These are phyloP conservation scores for Pogonomyrmex barbatus DNA, from an alignment of 1,140 invertebrate species.

Conservation along the genomic window DNA sequence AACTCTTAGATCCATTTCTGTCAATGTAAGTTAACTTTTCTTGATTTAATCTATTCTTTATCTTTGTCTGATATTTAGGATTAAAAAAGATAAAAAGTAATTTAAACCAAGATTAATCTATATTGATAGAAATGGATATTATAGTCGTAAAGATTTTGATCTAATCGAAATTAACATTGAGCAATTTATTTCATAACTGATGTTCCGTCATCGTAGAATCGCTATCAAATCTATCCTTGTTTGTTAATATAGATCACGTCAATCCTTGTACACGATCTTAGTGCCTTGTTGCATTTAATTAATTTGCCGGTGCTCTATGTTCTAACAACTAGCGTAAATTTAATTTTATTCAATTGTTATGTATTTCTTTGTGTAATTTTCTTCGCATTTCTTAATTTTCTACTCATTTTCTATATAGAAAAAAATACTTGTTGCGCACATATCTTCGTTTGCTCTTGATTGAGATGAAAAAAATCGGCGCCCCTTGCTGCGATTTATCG, in stretches of 20 bases:
- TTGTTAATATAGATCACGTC: neutral
- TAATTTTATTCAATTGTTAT: neutral
- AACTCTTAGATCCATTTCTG: neutral
- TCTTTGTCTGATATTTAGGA: too few relatives aligned
- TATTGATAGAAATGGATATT: too few relatives aligned
- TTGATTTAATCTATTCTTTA: too few relatives aligned
- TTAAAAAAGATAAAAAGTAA: too few relatives aligned
- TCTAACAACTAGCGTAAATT: neutral
- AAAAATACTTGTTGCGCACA: neutral
- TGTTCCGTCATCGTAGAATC: neutral
- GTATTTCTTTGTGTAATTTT: neutral
- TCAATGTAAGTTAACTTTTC: too few relatives aligned
- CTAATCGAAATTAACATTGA: neutral
- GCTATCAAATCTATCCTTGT: neutral
- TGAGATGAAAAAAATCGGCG: constrained; percentile 29
- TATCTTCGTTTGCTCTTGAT: constrained; percentile 48
- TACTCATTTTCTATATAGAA: neutral
- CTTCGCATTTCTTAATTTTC: neutral
- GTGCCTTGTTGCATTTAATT: constrained; percentile 38
- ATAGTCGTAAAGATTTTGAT: neutral
- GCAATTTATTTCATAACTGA: neutral
- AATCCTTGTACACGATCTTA: constrained; percentile 11
- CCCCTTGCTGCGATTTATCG: constrained; percentile 52
- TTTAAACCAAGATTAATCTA: too few relatives aligned
- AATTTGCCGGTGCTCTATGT: neutral